Conservation (phyloP, 2,113 vertebrate genomes). For the Crotalus helleri region DNA sequence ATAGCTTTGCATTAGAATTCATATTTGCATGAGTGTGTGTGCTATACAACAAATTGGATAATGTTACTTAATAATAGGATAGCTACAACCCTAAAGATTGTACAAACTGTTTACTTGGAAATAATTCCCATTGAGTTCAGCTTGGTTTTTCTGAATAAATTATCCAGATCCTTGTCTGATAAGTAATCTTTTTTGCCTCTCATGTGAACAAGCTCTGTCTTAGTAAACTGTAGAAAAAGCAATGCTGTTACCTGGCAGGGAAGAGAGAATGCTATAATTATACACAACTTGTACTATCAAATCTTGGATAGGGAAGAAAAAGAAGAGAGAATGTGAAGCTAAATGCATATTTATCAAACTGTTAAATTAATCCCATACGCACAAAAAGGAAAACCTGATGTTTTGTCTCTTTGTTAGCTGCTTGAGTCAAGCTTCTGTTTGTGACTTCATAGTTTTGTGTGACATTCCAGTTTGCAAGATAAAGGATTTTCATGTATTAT, state of each 20-base stretch:
- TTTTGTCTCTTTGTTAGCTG: neutral
- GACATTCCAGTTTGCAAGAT: neutral
- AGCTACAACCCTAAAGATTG: neutral
- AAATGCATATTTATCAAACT: neutral
- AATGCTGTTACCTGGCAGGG: constrained; percentile 48
- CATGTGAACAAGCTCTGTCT: neutral
- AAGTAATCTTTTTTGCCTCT: neutral
- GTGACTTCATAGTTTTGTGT: constrained; percentile 7
- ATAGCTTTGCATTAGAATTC: neutral
- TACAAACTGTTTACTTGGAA: neutral
- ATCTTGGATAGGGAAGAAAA: constrained; percentile 35
- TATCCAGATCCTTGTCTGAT: neutral
- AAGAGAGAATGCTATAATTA: constrained; percentile 36
- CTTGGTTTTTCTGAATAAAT: neutral
- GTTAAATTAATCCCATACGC: constrained; percentile 17
- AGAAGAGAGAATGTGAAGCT: constrained; percentile 20
- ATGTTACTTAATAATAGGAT: neutral
- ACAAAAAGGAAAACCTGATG: neutral
- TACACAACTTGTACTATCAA: constrained; percentile 49
- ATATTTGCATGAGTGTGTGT: neutral
- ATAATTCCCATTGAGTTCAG: neutral
- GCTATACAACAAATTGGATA: neutral
- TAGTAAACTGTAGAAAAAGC: constrained; percentile 59
- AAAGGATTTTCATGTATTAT: neutral
- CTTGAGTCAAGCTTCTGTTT: neutral